Conservation (phyloP, 1,140 invertebrate genomes). For the Drosophila rhopaloa region DNA sequence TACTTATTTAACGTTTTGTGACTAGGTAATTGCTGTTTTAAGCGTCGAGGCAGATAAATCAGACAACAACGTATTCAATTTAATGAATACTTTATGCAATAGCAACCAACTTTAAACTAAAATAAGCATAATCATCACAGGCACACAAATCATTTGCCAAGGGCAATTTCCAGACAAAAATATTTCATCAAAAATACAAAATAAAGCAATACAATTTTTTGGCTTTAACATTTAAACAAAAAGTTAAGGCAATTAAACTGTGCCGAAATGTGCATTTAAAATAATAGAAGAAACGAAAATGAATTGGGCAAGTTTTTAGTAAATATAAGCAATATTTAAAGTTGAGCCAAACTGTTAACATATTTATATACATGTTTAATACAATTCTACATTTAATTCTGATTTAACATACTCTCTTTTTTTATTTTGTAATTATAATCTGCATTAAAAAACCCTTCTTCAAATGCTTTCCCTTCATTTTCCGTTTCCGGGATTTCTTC, state of each 20-base stretch:
- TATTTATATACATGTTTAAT: neutral
- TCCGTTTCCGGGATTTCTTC: neutral
- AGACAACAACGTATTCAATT: neutral
- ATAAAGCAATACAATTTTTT: no score
- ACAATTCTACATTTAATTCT: no score
- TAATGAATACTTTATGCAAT: neutral
- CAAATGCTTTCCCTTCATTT: neutral
- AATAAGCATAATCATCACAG: neutral
- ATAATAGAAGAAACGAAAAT: constrained; percentile 1
- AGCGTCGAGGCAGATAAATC: neutral
- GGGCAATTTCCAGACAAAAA: neutral
- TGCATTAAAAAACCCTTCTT: neutral
- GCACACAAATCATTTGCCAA: constrained; percentile 3
- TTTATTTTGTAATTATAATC: neutral
- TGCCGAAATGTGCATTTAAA: neutral
- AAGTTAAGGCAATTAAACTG: neutral
- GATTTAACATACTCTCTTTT: neutral
- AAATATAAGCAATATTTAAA: neutral
- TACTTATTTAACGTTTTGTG: no score
- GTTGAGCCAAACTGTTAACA: no score
- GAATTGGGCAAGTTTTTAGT: constrained; percentile 3
- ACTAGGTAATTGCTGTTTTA: neutral
- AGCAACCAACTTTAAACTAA: neutral
- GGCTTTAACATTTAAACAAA: neutral
- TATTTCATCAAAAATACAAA: neutral